Evolutionary conservation across 2,888 invertebrate genomes (phyloP), one percentile per base, ranked within the genome.

Genomic region (Griposia aprilina): DNA sequence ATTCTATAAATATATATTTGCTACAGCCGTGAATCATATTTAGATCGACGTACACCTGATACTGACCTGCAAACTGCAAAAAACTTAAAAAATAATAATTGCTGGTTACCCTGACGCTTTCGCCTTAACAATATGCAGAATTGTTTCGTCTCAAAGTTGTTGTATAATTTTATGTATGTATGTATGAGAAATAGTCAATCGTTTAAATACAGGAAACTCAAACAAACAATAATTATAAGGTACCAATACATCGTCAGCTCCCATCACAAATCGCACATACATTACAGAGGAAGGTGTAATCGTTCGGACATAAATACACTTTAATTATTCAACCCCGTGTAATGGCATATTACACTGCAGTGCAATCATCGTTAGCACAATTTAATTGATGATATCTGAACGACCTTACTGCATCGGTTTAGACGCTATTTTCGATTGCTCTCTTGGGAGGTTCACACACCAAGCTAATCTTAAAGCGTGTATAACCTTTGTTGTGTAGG

Each of bases 321-420:
- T 82, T 86, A 88, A 84, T 88, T 88, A 84, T 87, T 80, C 78
- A 84, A 74, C 76, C 75, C 75, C 68, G 55, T 88, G 67, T 81
- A 86, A 86, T 83, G 50, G 76, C 81, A 69, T 83, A 81, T 85
- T 76, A 86, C 68, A 63, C 66, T 88, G 84, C 78, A 80, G 74
- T 82, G 80, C 85, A 88, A 88, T 87, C 82, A 86, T 87, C 84
- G 82, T 84, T 84, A 88, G 76, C 76, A 81, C 73, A 71, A 41
- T 83, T 88, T 78, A 83, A 84, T 84, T 88, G 80, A 78, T 78
- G 72, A 75, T 71, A 72, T 76, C 30, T 26, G 74, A 74, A 82
- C 76, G 52, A 80, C 71, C 75, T 72, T 87, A 87, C 70, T 59
- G 17, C 81, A 75, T 66, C 15, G 79, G 67, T 59, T 81, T 87